A percentile compares a stretch with the other conserved stretches of the same genome.
Evolutionary conservation across 1,140 invertebrate genomes (phyloP).

Genomic region (Reticulitermes speratus): DNA sequence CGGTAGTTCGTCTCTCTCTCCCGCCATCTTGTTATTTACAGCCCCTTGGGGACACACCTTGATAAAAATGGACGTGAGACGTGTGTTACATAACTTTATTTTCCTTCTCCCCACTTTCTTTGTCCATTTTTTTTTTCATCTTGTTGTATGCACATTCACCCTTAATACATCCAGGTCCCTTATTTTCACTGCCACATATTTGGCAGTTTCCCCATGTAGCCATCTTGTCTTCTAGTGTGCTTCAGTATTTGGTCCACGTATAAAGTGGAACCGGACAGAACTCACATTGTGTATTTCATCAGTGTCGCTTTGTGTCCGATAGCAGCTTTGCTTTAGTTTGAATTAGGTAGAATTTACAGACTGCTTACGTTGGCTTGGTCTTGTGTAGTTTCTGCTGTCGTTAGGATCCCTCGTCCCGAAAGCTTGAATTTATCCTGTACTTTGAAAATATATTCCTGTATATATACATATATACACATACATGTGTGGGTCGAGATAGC

Average conservation of each 20-base stretch:
- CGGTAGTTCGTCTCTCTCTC: neutral
- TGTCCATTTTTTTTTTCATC: neutral
- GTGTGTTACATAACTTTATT: constrained; percentile 35
- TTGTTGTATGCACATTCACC: neutral
- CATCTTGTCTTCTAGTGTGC: neutral
- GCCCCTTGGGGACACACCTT: constrained; percentile 38
- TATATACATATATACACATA: too few species aligned
- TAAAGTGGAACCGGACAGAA: neutral
- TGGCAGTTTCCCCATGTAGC: neutral
- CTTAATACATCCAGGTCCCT: neutral
- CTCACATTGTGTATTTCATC: too few species aligned
- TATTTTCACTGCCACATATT: neutral
- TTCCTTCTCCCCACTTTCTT: constrained; percentile 10
- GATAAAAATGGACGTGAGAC: constrained; percentile 37
- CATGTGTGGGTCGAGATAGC: too few species aligned
- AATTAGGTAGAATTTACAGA: too few species aligned
- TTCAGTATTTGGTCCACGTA: neutral
- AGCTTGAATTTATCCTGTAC: too few species aligned
- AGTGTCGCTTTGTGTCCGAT: too few species aligned
- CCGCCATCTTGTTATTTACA: constrained; percentile 39
- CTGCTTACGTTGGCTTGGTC: too few species aligned
- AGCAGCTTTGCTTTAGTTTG: too few species aligned
- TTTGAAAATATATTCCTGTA: too few species aligned
- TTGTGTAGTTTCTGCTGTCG: too few species aligned
- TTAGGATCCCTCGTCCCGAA: too few species aligned